Evolutionary conservation across 1,140 invertebrate species (phyloP).

Genomic region (Manduca sexta): DNA sequence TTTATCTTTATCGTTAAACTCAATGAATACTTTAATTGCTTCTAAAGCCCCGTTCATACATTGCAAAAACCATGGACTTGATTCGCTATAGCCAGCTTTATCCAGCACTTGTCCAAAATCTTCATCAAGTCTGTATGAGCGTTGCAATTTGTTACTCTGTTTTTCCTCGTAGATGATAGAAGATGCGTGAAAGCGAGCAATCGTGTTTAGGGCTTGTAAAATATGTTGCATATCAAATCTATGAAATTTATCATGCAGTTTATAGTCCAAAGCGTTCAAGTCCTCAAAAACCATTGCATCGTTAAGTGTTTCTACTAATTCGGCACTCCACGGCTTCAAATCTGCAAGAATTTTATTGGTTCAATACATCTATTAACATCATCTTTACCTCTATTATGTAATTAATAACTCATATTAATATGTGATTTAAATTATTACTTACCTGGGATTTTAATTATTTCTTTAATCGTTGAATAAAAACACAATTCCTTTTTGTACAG

Average conservation of each 20-base stretch:
- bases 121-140: conserved; percentile 35
- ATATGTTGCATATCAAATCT: conserved; percentile 50
- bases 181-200: conserved; percentile 53
- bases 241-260: conserved; percentile 37
- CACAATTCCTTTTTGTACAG: conserved; percentile 45
- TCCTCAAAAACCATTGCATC: conserved; percentile 58
- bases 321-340: conserved; percentile 46
- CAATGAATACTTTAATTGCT: conserved; percentile 42
- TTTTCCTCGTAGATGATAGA: conserved; percentile 55
- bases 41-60: conserved; percentile 47
- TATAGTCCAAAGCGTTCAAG: conserved; percentile 40
- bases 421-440: conserved; percentile 4
- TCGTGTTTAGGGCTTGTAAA: conserved; percentile 42
- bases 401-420: too few relatives aligned
- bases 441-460: conserved; percentile 34
- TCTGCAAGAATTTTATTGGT: conserved; percentile 27
- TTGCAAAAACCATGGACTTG: conserved; percentile 42
- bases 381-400: too few relatives aligned
- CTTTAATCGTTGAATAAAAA: conserved; percentile 44
- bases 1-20: conserved; percentile 29
- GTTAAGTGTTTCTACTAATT: conserved; percentile 31
- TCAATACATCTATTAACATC: too few relatives aligned
- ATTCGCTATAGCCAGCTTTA: conserved; percentile 34
- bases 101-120: conserved; percentile 35
- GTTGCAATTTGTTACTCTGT: conserved; percentile 24